These are phyloP conservation scores for Atta colombica DNA, from an alignment of 1,140 invertebrate genomes.

Conservation along the genomic window DNA sequence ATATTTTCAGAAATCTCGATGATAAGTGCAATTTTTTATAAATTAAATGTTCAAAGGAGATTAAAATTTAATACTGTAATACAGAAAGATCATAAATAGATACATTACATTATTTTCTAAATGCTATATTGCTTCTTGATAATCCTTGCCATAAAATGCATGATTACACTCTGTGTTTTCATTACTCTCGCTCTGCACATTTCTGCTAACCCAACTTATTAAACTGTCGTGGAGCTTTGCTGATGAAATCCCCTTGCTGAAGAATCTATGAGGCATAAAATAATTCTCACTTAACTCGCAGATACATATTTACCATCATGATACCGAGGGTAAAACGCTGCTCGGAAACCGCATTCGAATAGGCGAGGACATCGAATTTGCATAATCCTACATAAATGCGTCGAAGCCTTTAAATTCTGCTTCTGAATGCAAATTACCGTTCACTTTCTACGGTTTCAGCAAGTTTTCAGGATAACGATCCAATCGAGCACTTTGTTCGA, in stretches of 20 bases:
- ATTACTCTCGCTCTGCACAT: not conserved
- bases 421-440: constrained; percentile 48
- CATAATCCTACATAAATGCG: constrained; percentile 58
- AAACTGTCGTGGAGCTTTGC: constrained; percentile 10
- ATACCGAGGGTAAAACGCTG: constrained; percentile 9
- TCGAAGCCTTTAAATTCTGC: constrained; percentile 45
- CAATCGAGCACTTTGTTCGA: constrained; percentile 25
- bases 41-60: not conserved
- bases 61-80: not conserved
- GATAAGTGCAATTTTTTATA: not conserved
- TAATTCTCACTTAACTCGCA: constrained; percentile 53
- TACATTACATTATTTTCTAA: not conserved
- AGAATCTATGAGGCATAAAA: constrained; percentile 52
- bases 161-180: not conserved
- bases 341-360: constrained; percentile 36
- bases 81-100: not conserved
- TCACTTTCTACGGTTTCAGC: constrained; percentile 29
- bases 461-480: constrained; percentile 41
- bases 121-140: not conserved
- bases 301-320: constrained; percentile 49
- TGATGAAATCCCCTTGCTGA: not conserved
- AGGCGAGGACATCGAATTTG: constrained; percentile 57
- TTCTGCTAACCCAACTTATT: not conserved
- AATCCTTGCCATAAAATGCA: not conserved
- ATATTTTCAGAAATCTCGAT: not conserved